phyloP scores from a whole-genome alignment of 1,140 invertebrate species.

The Eurosta solidaginis region DNA sequence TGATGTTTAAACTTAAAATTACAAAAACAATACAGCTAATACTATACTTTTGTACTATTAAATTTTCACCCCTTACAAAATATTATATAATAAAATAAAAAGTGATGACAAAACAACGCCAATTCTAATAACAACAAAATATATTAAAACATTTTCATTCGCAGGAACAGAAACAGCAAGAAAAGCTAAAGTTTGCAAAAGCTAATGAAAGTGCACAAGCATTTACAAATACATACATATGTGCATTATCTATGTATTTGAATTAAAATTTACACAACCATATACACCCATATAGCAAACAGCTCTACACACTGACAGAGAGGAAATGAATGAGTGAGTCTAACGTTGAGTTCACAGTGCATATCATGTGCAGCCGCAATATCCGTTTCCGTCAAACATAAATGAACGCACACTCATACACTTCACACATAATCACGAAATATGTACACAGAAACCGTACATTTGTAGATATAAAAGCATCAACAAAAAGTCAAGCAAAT shows the following conservation, averaged over 20 bases:
- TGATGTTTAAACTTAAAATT: no score
- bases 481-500: slow-evolving; percentile 10
- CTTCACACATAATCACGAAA: background rate
- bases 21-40: no score
- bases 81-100: background rate
- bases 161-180: background rate
- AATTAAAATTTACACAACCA: background rate
- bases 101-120: background rate
- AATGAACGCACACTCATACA: background rate
- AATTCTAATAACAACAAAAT: background rate
- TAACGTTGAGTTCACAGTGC: background rate
- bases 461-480: slow-evolving; percentile 12
- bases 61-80: background rate
- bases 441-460: background rate
- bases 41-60: background rate
- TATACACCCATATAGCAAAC: background rate
- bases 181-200: background rate
- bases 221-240: background rate
- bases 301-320: background rate
- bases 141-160: background rate
- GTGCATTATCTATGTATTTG: background rate
- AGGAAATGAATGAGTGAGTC: slow-evolving; percentile 21
- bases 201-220: background rate
- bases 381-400: slow-evolving; percentile 7
- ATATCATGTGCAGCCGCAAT: slow-evolving; percentile 26